Percentiles rank a stretch among this genome's conserved stretches.
Evolutionary conservation across 2,113 vertebrate species (phyloP).

Genomic region (Psittacus erithacus): DNA sequence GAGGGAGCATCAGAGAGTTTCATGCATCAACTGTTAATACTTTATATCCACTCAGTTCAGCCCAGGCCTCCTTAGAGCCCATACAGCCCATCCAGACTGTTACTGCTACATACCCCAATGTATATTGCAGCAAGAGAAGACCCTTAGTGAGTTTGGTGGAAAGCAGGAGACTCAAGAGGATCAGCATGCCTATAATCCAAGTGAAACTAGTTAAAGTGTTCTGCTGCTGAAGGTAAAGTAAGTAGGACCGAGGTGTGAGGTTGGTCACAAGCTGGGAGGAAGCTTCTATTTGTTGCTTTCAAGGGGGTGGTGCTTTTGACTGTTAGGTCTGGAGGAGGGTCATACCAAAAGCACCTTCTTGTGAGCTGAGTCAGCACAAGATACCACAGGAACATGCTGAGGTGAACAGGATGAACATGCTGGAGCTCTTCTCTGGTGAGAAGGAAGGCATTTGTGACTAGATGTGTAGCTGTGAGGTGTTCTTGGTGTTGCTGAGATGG

Average conservation of each 20-base stretch:
- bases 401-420: background rate
- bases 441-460: background rate
- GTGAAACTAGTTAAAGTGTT: background rate
- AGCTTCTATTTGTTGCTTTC: accelerated
- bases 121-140: background rate
- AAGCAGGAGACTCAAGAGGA: accelerated
- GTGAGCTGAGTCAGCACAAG: background rate
- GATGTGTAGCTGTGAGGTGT: background rate
- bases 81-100: background rate
- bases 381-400: background rate
- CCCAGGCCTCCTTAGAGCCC: background rate
- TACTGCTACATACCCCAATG: accelerated
- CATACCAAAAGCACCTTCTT: background rate
- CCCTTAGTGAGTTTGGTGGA: accelerated
- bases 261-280: background rate
- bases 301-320: background rate
- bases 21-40: background rate
- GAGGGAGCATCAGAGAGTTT: background rate
- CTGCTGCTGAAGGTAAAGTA: background rate
- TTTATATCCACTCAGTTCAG: background rate
- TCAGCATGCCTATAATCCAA: background rate
- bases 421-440: background rate
- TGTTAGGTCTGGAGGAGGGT: background rate
- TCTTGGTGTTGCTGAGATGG: background rate
- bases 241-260: background rate